Base-by-base conservation (phyloP, 1,140 invertebrate genomes). In the Limonius californicus region DNA sequence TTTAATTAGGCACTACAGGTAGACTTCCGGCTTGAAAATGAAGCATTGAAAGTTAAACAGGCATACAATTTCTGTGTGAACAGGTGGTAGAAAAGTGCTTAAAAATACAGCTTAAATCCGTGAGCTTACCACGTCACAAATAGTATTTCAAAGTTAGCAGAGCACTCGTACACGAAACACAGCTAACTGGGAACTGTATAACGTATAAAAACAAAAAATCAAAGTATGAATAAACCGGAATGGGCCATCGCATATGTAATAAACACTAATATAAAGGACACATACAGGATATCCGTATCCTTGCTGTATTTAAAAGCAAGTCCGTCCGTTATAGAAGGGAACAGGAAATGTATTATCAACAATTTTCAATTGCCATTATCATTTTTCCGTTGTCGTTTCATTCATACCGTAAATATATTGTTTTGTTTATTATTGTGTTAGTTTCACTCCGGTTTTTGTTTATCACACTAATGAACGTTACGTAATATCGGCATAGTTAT, bases 281-380 rank as follows among this genome's bases (percentile, higher is more conserved):
- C 64, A 65, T 50, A 70, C 72, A 72, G 70, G 72, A 73, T 72
- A 72, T 70, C 69, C 69, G 70, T 73, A 73, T 73, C 70, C 70
- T 73, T 73, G 69, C 66, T 67, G 63, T 45, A 67, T 70, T 68
- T 69, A 71, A 72, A 71, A 68, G 67, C 72, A 54, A 50, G 18
- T 54, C 11, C 27, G 23, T 23, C 19, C 39, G 30, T 59, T 63
- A 59, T 62, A 55, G 62, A 72, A 70, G 70, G 72, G 72, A 74
- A 74, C 68, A 72, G 72, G 72, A 74, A 74, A 71, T 65, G 68
- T 71, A 71, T 74, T 74, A 74, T 74, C 72, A 68, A 64, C 70
- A 69, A 74, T 74, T 72, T 74, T 71, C 72, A 74, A 72, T 74
- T 72, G 69, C 68, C 67, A 71, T 50, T 21, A 50, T 21, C 45